Conservation (phyloP, 2,888 invertebrate genomes). For the Aplocera efformata region DNA sequence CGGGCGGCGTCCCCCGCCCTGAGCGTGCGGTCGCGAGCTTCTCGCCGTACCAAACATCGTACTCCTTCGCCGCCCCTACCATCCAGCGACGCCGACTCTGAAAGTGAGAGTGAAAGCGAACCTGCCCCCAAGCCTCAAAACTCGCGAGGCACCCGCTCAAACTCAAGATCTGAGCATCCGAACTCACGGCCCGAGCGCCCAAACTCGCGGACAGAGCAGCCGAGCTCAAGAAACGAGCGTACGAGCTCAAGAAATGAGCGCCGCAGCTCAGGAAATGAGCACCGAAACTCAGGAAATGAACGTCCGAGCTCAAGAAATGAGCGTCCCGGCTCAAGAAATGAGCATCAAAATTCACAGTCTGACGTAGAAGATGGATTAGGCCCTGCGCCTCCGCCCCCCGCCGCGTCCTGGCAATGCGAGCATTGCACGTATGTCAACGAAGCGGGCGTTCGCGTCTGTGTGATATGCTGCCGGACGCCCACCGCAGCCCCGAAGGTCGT, state of each 20-base stretch:
- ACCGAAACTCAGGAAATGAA: constrained; percentile 1
- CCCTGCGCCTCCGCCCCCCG: constrained; percentile 75
- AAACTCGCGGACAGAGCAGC: not conserved
- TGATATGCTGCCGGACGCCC: constrained; percentile 92
- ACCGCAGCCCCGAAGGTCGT: constrained; percentile 56
- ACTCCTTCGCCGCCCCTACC: constrained; percentile 67
- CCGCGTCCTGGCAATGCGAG: constrained; percentile 90
- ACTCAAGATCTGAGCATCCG: constrained; percentile 3
- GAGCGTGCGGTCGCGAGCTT: constrained; percentile 85
- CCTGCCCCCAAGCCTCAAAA: constrained; percentile 20
- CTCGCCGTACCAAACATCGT: constrained; percentile 71
- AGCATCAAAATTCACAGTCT: constrained; percentile 2
- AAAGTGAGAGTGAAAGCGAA: constrained; percentile 65
- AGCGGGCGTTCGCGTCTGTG: constrained; percentile 88
- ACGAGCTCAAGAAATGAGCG: constrained; percentile 9
- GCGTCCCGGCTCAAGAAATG: constrained; percentile 3
- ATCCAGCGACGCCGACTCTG: constrained; percentile 83
- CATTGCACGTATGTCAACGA: constrained; percentile 95
- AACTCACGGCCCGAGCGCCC: constrained; percentile 2
- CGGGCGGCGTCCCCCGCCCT: constrained; percentile 85
- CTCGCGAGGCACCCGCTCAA: not conserved
- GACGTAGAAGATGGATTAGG: constrained; percentile 50
- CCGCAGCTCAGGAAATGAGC: not conserved
- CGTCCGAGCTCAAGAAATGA: constrained; percentile 8
- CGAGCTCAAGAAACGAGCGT: constrained; percentile 5